phyloP scores from a whole-genome alignment of 2,797 vertebrate species.

The Mallotus villosus region DNA sequence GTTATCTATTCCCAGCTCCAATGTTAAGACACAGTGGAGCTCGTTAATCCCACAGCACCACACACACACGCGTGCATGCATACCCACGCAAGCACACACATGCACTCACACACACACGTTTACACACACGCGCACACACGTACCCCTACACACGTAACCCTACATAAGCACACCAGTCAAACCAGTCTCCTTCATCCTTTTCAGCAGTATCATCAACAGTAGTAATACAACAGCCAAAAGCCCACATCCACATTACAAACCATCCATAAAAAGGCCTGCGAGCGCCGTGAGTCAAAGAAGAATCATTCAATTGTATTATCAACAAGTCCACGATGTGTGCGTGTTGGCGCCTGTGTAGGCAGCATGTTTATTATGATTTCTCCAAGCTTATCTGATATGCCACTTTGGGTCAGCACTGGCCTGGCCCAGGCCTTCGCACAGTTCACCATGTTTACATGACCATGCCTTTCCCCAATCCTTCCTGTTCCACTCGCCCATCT shows the following conservation, averaged over 20 bases:
- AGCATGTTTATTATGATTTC: slow-evolving; percentile 66
- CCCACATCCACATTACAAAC: slow-evolving; percentile 23
- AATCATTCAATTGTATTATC: slow-evolving; percentile 9
- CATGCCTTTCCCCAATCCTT: slow-evolving; percentile 60
- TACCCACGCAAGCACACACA: too few relatives aligned
- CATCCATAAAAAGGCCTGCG: slow-evolving; percentile 41
- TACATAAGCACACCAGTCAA: too few relatives aligned
- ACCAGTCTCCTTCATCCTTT: neutral
- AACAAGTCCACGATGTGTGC: slow-evolving; percentile 48
- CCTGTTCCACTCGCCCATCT: slow-evolving; percentile 69
- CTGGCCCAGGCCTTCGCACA: slow-evolving; percentile 37
- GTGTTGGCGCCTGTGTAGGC: slow-evolving; percentile 38
- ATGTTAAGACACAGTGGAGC: neutral
- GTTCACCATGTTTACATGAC: slow-evolving; percentile 51
- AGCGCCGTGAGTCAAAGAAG: slow-evolving; percentile 51
- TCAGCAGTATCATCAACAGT: neutral
- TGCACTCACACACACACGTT: too few relatives aligned
- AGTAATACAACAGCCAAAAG: neutral
- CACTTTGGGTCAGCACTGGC: slow-evolving; percentile 57
- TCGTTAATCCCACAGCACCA: too few relatives aligned
- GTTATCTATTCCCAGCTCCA: neutral
- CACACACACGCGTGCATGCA: too few relatives aligned
- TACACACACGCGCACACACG: too few relatives aligned
- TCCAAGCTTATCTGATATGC: slow-evolving; percentile 61
- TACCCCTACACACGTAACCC: too few relatives aligned